Conservation (phyloP, 2,888 invertebrate species). For the Agonopterix alstromeriana region DNA sequence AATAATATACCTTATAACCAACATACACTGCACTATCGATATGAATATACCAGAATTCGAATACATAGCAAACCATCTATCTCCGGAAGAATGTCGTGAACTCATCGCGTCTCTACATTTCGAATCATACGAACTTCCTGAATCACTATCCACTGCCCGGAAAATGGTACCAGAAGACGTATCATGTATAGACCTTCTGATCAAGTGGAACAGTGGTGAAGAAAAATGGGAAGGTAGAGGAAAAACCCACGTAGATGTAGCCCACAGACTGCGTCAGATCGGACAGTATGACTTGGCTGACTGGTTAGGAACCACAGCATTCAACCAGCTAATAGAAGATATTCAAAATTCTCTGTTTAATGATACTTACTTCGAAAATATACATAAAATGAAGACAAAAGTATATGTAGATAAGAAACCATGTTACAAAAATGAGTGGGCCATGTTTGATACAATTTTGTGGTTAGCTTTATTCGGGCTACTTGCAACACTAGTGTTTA, state of each 20-base stretch:
- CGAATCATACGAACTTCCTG: constrained; percentile 33
- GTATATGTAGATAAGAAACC: constrained; percentile 17
- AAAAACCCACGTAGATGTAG: constrained; percentile 73
- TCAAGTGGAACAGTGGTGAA: constrained; percentile 73
- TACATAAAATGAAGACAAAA: not conserved
- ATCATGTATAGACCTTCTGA: constrained; percentile 72
- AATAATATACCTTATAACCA: not conserved
- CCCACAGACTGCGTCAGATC: constrained; percentile 76
- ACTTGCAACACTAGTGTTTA: constrained; percentile 18
- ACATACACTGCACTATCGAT: constrained; percentile 33
- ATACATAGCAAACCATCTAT: constrained; percentile 76
- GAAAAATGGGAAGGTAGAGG: constrained; percentile 65
- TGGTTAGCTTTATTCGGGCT: constrained; percentile 26
- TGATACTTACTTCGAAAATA: constrained; percentile 16
- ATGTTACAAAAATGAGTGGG: constrained; percentile 25
- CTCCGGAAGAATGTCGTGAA: constrained; percentile 72
- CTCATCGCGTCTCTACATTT: constrained; percentile 78
- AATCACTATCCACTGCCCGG: constrained; percentile 26
- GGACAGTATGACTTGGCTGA: constrained; percentile 74
- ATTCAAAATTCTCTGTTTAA: constrained; percentile 41
- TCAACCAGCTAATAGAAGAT: constrained; percentile 70
- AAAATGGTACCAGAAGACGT: constrained; percentile 63
- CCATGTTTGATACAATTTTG: constrained; percentile 32
- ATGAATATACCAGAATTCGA: constrained; percentile 34
- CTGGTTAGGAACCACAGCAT: constrained; percentile 77